These are phyloP conservation scores for Ptychochromis oligacanthus DNA, from an alignment of 2,113 vertebrate species.

Conservation along the genomic window DNA sequence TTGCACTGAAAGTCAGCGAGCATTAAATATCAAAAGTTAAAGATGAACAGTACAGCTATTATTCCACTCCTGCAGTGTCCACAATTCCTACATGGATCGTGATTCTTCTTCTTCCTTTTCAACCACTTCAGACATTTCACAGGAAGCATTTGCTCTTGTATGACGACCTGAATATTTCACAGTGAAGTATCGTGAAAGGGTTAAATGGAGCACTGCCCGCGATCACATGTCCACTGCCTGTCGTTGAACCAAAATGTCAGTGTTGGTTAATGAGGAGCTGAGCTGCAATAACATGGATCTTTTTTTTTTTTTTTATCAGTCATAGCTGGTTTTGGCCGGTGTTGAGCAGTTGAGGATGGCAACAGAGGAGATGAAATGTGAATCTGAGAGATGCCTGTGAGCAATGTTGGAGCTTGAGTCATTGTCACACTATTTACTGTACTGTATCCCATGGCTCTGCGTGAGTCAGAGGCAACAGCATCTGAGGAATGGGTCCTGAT, in stretches of 20 bases:
- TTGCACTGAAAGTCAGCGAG: constrained; percentile 35
- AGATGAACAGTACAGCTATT: constrained; percentile 17
- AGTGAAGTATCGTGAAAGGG: not conserved
- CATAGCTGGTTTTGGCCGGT: constrained; percentile 51
- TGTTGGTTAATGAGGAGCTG: constrained; percentile 37
- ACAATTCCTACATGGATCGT: not conserved
- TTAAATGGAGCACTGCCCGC: constrained; percentile 2
- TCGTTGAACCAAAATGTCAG: constrained; percentile 38
- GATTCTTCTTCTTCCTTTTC: not conserved
- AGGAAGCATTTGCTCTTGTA: constrained; percentile 1
- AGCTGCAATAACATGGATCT: constrained; percentile 11
- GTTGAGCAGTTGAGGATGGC: constrained; percentile 49
- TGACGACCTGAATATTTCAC: constrained; percentile 11
- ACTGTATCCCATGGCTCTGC: constrained; percentile 64
- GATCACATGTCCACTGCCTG: constrained; percentile 19
- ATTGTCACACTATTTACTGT: constrained; percentile 76
- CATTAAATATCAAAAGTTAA: constrained; percentile 8
- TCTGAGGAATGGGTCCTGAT: constrained; percentile 56
- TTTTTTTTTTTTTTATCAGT: constrained; percentile 10
- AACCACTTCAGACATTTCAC: constrained; percentile 8
- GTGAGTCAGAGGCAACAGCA: constrained; percentile 69
- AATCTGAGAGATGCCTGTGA: constrained; percentile 69
- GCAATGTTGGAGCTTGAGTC: constrained; percentile 74
- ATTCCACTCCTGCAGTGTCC: not conserved
- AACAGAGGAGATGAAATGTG: constrained; percentile 64